Conservation (phyloP, 2,113 vertebrate species). For the Pantherophis guttatus region DNA sequence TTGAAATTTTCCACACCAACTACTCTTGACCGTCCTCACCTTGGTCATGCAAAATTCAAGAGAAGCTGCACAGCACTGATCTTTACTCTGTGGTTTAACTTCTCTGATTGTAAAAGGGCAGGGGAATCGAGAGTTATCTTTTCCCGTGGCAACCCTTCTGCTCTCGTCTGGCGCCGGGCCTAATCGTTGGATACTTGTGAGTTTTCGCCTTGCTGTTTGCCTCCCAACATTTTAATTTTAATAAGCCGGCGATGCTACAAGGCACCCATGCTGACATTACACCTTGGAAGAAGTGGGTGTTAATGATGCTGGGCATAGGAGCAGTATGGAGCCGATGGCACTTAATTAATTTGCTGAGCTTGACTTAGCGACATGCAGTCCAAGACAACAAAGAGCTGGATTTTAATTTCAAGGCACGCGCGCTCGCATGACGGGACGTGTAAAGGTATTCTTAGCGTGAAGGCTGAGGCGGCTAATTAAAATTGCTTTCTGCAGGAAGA, state of each 20-base stretch:
- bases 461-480: slow-evolving; percentile 20
- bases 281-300: not conserved
- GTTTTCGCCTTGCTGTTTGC: not conserved
- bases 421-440: not conserved
- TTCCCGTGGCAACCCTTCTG: not conserved
- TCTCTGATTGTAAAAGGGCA: not conserved
- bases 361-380: not conserved
- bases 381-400: not conserved
- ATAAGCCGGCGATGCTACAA: not conserved
- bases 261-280: slow-evolving; percentile 12
- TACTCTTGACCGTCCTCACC: not conserved
- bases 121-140: not conserved
- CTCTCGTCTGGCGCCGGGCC: slow-evolving; percentile 13
- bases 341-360: slow-evolving; percentile 14
- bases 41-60: not conserved
- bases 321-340: not conserved
- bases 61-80: not conserved
- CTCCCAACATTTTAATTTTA: slow-evolving; percentile 6
- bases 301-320: slow-evolving; percentile 2
- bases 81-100: not conserved
- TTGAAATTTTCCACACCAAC: not conserved
- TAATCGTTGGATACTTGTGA: slow-evolving; percentile 25
- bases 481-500: slow-evolving; percentile 72
- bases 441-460: slow-evolving; percentile 24
- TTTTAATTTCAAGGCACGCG: not conserved